phyloP scores from a whole-genome alignment of 2,113 vertebrate species.

The Epinephelus cyanopodus region DNA sequence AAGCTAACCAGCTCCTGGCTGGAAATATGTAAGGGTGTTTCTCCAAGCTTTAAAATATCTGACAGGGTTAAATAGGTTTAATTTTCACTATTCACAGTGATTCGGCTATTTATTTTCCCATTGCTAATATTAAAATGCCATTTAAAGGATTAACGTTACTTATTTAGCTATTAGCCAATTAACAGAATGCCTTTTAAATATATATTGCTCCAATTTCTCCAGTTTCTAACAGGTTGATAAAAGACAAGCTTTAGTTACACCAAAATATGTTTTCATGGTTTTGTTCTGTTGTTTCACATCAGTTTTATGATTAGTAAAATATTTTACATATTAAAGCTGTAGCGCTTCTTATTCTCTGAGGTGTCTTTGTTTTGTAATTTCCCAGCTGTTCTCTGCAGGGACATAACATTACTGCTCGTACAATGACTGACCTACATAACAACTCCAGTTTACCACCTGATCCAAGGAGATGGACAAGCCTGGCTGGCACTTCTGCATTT shows the following conservation, averaged over 20 bases:
- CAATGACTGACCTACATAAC: slow-evolving; percentile 24
- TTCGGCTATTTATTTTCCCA: neutral
- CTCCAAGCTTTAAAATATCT: neutral
- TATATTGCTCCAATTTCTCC: slow-evolving; percentile 1
- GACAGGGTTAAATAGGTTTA: neutral
- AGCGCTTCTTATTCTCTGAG: neutral
- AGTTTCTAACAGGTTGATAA: slow-evolving; percentile 23
- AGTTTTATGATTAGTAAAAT: neutral
- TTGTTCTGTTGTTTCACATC: slow-evolving; percentile 10
- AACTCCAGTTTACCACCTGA: slow-evolving; percentile 10
- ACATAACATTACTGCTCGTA: neutral
- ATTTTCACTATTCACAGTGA: neutral
- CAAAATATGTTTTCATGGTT: slow-evolving; percentile 12
- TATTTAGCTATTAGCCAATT: neutral
- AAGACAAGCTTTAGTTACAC: slow-evolving; percentile 5
- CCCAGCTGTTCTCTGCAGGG: slow-evolving; percentile 4
- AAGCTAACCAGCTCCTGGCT: neutral
- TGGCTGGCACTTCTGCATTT: slow-evolving; percentile 26
- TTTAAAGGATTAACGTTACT: neutral
- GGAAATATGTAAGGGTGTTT: neutral
- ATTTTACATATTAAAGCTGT: neutral
- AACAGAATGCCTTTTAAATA: neutral
- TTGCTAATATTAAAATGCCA: slow-evolving; percentile 6
- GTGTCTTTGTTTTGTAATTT: slow-evolving; percentile 9
- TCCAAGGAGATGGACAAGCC: slow-evolving; percentile 12